Evolutionary conservation across 2,113 vertebrate species (phyloP).

Genomic region (Pseudolaguvia tuberculata): DNA sequence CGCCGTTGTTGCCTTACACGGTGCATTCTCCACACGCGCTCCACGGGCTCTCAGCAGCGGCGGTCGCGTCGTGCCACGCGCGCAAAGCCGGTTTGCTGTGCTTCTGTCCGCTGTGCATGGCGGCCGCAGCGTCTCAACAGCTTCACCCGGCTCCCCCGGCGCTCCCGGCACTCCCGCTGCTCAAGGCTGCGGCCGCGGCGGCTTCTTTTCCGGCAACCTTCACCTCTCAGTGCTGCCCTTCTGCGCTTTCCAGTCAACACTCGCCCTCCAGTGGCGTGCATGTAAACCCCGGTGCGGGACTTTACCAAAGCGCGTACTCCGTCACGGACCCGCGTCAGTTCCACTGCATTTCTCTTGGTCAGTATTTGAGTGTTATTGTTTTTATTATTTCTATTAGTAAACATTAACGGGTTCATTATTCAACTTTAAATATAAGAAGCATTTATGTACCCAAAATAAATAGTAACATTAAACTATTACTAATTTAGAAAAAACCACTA

Average conservation of each 20-base stretch:
- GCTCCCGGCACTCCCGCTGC: slow-evolving; percentile 83
- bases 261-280: slow-evolving; percentile 75
- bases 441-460: not conserved
- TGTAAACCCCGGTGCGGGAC: slow-evolving; percentile 79
- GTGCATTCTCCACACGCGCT: slow-evolving; percentile 84
- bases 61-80: slow-evolving; percentile 84
- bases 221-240: slow-evolving; percentile 88
- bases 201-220: slow-evolving; percentile 84
- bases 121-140: slow-evolving; percentile 80
- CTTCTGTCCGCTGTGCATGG: slow-evolving; percentile 92
- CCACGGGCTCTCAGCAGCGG: slow-evolving; percentile 70
- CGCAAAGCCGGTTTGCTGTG: slow-evolving; percentile 92
- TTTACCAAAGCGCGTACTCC: slow-evolving; percentile 89
- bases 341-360: slow-evolving; percentile 96
- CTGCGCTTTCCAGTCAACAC: slow-evolving; percentile 84
- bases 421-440: not conserved
- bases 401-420: not conserved
- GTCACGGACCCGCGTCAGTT: slow-evolving; percentile 92
- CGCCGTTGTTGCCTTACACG: slow-evolving; percentile 88
- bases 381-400: not conserved
- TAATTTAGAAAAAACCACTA: too few species aligned
- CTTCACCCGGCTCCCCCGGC: slow-evolving; percentile 84
- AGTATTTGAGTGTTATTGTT: slow-evolving; percentile 51
- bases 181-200: slow-evolving; percentile 89
- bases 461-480: not conserved